Evolutionary conservation across 2,888 invertebrate genomes (phyloP), one percentile per base, ranked within the genome.

Genomic region (Autographa pulchrina): DNA sequence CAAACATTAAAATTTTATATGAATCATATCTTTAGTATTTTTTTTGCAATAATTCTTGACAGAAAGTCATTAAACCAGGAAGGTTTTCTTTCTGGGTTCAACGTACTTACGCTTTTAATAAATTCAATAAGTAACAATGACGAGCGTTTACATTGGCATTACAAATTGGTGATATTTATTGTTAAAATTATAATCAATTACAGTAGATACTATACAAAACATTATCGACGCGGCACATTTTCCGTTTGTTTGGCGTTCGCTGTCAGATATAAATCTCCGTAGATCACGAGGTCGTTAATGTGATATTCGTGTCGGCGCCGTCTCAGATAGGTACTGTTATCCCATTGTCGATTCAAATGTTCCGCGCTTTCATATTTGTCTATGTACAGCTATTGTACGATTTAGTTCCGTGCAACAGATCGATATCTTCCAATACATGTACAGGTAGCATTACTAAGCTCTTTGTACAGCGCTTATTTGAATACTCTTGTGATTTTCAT

Each of bases 231-330:
- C 32, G 54, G 72, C 61, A 59, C 65, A 72, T 68, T 83, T 81
- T 85, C 75, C 69, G 80, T 82, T 81, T 84, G 85, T 82, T 84
- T 90, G 86, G 86, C 83, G 88, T 88, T 86, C 78, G 85, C 86
- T 92, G 93, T 92, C 91, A 90, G 93, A 93, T 94, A 94, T 94
- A 95, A 94, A 95, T 95, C 94, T 93, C 90, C 86, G 87, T 86
- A 92, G 94, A 94, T 94, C 94, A 94, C 94, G 94, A 94, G 93
- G 92, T 92, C 90, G 93, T 93, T 95, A 95, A 94, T 94, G 94
- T 93, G 92, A 93, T 93, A 94, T 94, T 95, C 94, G 94, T 94
- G 95, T 94, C 94, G 93, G 90, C 93, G 92, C 92, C 89, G 91
- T 87, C 92, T 91, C 86, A 89, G 89, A 90, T 90, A 80, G 81